Evolutionary conservation across 2,888 invertebrate species (phyloP), one percentile per base, ranked within the genome.

Genomic region (Myopa tessellatipennis): DNA sequence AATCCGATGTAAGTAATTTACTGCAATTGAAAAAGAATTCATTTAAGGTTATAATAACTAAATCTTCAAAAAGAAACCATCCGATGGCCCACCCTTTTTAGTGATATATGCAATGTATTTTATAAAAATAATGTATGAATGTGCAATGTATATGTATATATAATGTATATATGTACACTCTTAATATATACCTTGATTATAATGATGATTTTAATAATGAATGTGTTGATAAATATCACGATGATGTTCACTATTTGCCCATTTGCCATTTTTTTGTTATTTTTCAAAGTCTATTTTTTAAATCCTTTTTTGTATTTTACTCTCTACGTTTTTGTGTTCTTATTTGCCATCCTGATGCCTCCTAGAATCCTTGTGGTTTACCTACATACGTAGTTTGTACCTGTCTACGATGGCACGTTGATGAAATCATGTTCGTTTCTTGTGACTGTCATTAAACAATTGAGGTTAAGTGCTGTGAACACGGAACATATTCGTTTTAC

Each of bases 1-100:
- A 89, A 89, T 85, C 87, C 88, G 81, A 87, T 84, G 89, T 89
- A 83, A 89, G 88, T 88, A 84, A 3, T 12, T 55, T 60, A 63
- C 1, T 45, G 3, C 18, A 1, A 10, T 3, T 36, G 4, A 58
- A 34, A 60, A 2, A 26, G 2, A 26, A 26, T 26, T 26, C 1
- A 26, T 26, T 26, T 26, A 26, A 26, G 2, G 26, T 26, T 26
- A 26, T 2, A 2, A 26, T 26, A 26, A 2, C 2, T 26, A 26
- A 26, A 26, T 26, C 26, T 26, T 26, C 26, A n/a, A 52, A 6
- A 18, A 1, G 26, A 26, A 26, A 26, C 26, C 26, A 26, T 1
- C 26, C 26, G 26, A 26, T 26, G 26, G 26, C 26, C 26, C 26
- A 26, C 26, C 26, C 26, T 26, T 26, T 26, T 1, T 26, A 26